Evolutionary conservation across 2,113 vertebrate species (phyloP), one percentile per base, ranked within the genome.

Genomic region (Ranitomeya imitator): DNA sequence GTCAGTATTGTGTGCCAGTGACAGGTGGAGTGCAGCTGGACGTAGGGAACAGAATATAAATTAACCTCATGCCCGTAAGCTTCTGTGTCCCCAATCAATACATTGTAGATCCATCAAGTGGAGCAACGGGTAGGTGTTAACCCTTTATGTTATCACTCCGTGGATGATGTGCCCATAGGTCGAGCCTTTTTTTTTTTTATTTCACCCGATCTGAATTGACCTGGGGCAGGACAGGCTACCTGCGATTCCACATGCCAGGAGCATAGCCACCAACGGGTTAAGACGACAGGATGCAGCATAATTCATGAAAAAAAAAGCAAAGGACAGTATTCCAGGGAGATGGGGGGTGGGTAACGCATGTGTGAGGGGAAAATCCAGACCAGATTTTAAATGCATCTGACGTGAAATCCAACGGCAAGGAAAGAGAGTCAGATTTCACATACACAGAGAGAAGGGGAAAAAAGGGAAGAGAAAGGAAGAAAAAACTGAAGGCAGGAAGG

Each of bases 331-430:
- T 67, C 51, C 87, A 76, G 16, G 7, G 87, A 84, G 81, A 84
- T 51, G 73, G 81, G 81, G 57, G 81, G 79, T 26, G 79, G 86
- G 67, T 55, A 52, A 83, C 54, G 59, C 60, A 84, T 83, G 87
- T 67, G 87, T 18, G 71, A 52, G 87, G 80, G 87, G 80, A 83
- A 79, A 84, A 88, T 88, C 69, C 87, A 88, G 71, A 84, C 80
- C 87, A 84, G 80, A 83, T 88, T 88, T 88, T 84, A 84, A 88
- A 88, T 67, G 67, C 87, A 88, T 88, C 80, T 88, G 87, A 88
- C 81, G 71, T 84, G 71, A 88, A 88, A 78, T 83, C 73, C 87
- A 88, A 78, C 81, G 45, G 73, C 71, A 78, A 76, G 73, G 81
- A 77, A 55, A 88, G 80, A 83, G 86, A 83, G 71, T 84, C 87